Evolutionary conservation across 2,113 vertebrate genomes (phyloP).

Genomic region (Crypturellus undulatus): DNA sequence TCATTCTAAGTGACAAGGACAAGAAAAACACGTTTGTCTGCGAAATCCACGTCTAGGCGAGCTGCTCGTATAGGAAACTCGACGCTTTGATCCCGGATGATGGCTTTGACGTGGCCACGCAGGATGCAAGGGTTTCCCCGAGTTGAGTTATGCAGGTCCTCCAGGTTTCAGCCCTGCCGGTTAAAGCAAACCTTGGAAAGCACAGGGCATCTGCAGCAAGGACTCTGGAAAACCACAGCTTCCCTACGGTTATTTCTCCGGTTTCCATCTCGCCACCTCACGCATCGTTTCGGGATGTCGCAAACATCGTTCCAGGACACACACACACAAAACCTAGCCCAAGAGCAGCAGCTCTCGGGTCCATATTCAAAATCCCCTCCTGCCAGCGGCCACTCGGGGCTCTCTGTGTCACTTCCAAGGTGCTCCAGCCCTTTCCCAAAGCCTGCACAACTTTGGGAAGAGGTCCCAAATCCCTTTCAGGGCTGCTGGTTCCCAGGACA

Average conservation of each 20-base stretch:
- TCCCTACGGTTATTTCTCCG: neutral
- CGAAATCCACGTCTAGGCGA: neutral
- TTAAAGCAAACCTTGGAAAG: neutral
- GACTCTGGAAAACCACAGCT: neutral
- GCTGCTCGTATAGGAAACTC: neutral
- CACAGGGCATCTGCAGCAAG: neutral
- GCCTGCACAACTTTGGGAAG: too few species aligned
- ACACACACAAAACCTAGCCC: too few species aligned
- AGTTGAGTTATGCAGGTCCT: neutral
- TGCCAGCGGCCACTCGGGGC: too few species aligned
- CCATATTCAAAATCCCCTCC: too few species aligned
- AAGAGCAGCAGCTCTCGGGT: too few species aligned
- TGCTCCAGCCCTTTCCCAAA: too few species aligned
- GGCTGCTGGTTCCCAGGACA: too few species aligned
- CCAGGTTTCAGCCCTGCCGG: neutral
- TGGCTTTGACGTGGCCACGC: neutral
- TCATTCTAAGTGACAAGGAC: neutral
- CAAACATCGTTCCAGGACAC: too few species aligned
- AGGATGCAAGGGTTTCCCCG: neutral
- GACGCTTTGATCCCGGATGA: neutral
- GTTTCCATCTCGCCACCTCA: neutral
- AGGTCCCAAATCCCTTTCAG: too few species aligned
- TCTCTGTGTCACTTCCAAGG: too few species aligned
- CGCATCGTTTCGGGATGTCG: too few species aligned
- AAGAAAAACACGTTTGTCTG: neutral